Conservation (phyloP, 1,140 invertebrate species). For the Plectus sambesii region DNA sequence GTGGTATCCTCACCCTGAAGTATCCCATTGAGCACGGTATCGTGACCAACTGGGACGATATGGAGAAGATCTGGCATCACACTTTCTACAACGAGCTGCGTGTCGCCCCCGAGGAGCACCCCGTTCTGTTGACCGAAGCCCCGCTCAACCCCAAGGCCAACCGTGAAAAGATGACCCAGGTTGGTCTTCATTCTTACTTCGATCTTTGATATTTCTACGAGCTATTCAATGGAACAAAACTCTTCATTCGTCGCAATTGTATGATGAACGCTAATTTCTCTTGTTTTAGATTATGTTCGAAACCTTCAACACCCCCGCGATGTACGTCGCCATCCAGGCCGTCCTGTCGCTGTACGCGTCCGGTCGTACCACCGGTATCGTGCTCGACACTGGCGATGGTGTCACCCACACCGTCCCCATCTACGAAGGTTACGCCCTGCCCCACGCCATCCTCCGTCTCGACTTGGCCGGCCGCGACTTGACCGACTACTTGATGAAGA, state of each 20-base stretch:
- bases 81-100: constrained; percentile 54
- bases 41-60: constrained; percentile 54
- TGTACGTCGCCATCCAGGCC: constrained; percentile 45
- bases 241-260: too few species aligned
- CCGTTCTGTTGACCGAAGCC: constrained; percentile 49
- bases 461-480: constrained; percentile 32
- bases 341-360: constrained; percentile 37
- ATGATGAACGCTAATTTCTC: too few species aligned
- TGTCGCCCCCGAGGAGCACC: constrained; percentile 52
- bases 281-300: constrained; percentile 37
- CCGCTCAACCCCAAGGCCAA: constrained; percentile 50
- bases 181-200: constrained; percentile 7
- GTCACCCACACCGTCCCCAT: constrained; percentile 36
- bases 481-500: constrained; percentile 32
- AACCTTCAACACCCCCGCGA: constrained; percentile 49
- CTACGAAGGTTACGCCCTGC: constrained; percentile 32
- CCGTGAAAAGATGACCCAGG: constrained; percentile 43
- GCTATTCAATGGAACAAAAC: too few species aligned
- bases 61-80: constrained; percentile 51
- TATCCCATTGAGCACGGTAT: constrained; percentile 54
- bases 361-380: constrained; percentile 31
- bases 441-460: constrained; percentile 28
- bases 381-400: constrained; percentile 35
- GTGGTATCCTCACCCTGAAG: constrained; percentile 52
- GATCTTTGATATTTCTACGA: not conserved